A percentile compares a stretch with the other conserved stretches of the same genome.
These are phyloP conservation scores for Acromyrmex echinatior DNA, from an alignment of 1,140 invertebrate species.

Conservation along the genomic window DNA sequence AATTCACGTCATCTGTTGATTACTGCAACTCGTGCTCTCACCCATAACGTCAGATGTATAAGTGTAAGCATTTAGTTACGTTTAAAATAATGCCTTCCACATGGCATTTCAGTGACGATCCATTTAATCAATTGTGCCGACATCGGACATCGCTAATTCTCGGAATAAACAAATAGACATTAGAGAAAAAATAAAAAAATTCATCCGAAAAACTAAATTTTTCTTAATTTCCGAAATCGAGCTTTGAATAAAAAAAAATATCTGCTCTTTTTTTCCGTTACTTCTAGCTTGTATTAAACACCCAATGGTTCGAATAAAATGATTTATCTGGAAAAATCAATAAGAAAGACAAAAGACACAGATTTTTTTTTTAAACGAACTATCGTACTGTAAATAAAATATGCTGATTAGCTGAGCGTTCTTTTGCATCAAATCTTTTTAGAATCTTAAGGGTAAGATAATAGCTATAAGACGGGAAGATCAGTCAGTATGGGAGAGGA, in stretches of 20 bases:
- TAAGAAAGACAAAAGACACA: not conserved
- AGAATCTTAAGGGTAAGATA: slow-evolving; percentile 87
- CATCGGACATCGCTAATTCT: not conserved
- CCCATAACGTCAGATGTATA: slow-evolving; percentile 42
- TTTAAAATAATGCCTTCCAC: not conserved
- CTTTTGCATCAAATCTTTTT: slow-evolving; percentile 27
- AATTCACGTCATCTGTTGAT: slow-evolving; percentile 41
- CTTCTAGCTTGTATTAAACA: not conserved
- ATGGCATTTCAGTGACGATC: not conserved
- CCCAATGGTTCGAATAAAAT: not conserved
- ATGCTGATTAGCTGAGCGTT: not conserved
- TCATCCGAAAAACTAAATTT: not conserved
- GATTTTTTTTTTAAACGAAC: not conserved
- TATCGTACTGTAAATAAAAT: not conserved
- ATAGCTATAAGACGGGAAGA: slow-evolving; percentile 96
- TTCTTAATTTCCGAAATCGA: not conserved
- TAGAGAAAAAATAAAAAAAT: not conserved
- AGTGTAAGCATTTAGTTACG: slow-evolving; percentile 70
- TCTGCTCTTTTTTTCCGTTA: not conserved
- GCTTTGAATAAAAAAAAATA: not conserved
- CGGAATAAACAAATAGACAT: not conserved
- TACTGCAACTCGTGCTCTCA: not conserved
- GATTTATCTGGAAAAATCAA: not conserved
- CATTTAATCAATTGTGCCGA: not conserved
- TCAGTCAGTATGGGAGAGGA: slow-evolving; percentile 98